These are phyloP conservation scores for Candoia aspera DNA, from an alignment of 2,113 vertebrate species.

Conservation along the genomic window DNA sequence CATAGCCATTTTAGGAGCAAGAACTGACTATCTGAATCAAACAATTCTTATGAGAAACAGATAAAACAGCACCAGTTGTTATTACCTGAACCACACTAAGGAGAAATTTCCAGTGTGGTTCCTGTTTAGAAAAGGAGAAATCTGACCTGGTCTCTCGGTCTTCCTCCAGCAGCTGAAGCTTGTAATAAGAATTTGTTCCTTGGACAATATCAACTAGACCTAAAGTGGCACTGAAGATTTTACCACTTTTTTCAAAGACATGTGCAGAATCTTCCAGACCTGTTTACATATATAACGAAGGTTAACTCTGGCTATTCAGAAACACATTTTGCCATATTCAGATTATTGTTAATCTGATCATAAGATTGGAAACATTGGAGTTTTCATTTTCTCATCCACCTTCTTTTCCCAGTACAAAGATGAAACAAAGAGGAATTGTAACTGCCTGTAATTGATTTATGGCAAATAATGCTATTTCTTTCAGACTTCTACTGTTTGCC, in stretches of 20 bases:
- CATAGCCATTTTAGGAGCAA: background rate
- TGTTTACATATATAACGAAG: conserved; percentile 54
- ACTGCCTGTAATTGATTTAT: background rate
- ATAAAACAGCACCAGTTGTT: background rate
- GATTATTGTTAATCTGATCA: background rate
- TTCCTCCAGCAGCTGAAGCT: conserved; percentile 93
- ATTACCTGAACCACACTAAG: background rate
- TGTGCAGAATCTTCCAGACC: conserved; percentile 94
- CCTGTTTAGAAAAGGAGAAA: background rate
- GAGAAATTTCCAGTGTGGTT: background rate
- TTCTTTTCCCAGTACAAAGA: background rate
- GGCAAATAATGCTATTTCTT: background rate
- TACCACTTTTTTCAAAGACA: conserved; percentile 91
- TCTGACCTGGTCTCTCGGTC: conserved; percentile 90
- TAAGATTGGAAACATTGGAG: background rate
- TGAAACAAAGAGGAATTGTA: background rate
- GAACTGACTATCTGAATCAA: too few species aligned
- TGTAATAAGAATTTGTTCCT: conserved; percentile 98
- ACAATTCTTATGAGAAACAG: background rate
- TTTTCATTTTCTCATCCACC: background rate
- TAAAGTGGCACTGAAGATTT: conserved; percentile 95
- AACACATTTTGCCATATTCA: conserved; percentile 16
- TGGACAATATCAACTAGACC: conserved; percentile 94
- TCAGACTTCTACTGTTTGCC: background rate
- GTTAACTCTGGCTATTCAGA: conserved; percentile 11